phyloP scores from a whole-genome alignment of 2,797 vertebrate genomes.

The Euthynnus affinis region DNA sequence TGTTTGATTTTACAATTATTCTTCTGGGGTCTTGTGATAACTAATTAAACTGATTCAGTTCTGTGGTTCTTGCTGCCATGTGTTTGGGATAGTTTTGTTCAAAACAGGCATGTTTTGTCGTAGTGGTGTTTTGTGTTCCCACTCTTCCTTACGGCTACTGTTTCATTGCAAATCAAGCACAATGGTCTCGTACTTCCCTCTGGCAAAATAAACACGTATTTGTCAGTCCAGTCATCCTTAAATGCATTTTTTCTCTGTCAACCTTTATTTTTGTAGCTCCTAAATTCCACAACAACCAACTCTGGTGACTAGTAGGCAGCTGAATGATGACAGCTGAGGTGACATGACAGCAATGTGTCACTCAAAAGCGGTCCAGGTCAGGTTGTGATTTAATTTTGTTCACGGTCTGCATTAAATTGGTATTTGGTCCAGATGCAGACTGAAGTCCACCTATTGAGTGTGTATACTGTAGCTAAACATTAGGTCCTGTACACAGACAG shows the following conservation, averaged over 20 bases:
- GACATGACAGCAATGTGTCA: too few species aligned
- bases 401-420: too few species aligned
- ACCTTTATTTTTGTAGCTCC: too few species aligned
- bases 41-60: neutral
- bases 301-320: too few species aligned
- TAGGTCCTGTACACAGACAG: constrained; percentile 9
- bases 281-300: too few species aligned
- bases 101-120: neutral
- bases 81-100: neutral
- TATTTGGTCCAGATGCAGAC: too few species aligned
- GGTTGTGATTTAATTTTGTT: too few species aligned
- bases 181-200: neutral
- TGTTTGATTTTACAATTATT: too few species aligned
- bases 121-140: too few species aligned
- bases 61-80: neutral
- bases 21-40: neutral
- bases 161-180: neutral
- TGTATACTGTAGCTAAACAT: constrained; percentile 5
- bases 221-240: neutral
- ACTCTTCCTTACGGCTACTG: neutral
- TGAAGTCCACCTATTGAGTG: neutral
- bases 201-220: neutral
- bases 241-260: neutral
- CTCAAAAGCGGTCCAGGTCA: too few species aligned
- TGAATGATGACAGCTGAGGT: too few species aligned